Conservation (phyloP, 1,140 invertebrate genomes). For the Papilio aristodemus region DNA sequence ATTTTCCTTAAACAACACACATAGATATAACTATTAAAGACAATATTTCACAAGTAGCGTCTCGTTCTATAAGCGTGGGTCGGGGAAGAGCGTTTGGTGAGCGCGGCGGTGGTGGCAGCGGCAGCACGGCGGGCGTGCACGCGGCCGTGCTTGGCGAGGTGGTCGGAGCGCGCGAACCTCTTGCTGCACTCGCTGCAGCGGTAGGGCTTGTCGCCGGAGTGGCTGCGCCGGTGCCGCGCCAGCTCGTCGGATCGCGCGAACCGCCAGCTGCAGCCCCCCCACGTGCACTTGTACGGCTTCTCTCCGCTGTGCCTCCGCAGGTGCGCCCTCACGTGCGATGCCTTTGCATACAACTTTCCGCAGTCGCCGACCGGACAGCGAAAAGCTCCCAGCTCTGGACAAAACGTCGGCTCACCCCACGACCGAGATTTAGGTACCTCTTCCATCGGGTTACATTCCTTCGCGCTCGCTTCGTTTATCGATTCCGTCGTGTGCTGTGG, state of each 20-base stretch:
- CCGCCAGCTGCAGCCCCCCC: slow-evolving; percentile 97
- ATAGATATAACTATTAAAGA: no score
- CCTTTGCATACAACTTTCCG: slow-evolving; percentile 92
- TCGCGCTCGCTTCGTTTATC: slow-evolving; percentile 36
- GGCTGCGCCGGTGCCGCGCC: slow-evolving; percentile 91
- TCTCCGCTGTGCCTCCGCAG: slow-evolving; percentile 96
- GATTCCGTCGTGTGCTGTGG: slow-evolving; percentile 41
- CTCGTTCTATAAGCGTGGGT: slow-evolving; percentile 40
- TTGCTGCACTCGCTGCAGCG: slow-evolving; percentile 96
- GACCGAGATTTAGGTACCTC: slow-evolving; percentile 49
- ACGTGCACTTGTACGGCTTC: slow-evolving; percentile 97
- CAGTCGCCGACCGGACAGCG: slow-evolving; percentile 83
- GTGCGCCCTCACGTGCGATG: slow-evolving; percentile 96
- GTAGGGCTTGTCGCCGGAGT: slow-evolving; percentile 92
- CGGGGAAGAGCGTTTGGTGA: slow-evolving; percentile 44
- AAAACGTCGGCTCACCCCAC: slow-evolving; percentile 68
- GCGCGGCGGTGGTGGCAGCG: slow-evolving; percentile 54
- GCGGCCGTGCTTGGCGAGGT: slow-evolving; percentile 87
- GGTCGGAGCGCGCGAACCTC: slow-evolving; percentile 97
- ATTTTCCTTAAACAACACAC: neutral
- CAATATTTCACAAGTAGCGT: slow-evolving; percentile 41
- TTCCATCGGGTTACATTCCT: slow-evolving; percentile 39
- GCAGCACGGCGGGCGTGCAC: slow-evolving; percentile 83
- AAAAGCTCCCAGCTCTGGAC: slow-evolving; percentile 74
- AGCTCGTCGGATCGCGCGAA: slow-evolving; percentile 97